Base-by-base conservation (phyloP, 2,888 invertebrate species). In the Mongoloraphidia duomilia region DNA sequence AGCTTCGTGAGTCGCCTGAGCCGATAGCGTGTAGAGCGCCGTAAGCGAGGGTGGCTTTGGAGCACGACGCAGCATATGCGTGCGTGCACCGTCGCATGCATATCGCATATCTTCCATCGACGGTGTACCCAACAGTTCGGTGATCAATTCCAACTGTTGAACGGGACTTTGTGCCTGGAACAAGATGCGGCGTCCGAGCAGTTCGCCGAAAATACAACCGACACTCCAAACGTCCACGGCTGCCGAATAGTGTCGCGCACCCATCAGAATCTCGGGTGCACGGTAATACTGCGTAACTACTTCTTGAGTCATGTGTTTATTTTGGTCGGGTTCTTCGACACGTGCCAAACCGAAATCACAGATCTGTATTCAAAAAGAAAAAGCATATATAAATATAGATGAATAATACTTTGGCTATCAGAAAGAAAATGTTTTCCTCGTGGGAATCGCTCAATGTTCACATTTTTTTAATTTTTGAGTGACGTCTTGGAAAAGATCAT, bases 281-380 rank as follows among this genome's bases (percentile, higher is more conserved):
- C 98, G 82, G 73, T 98, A 98, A 74, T 98, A 98, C 74, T 98
- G 98, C 57, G 98, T 98, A 53, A 98, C 98, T 54, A 98, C 98
- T 72, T 98, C 98, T 71, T 97, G 97, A 36, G 98, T 98, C 97
- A 98, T 97, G 68, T 90, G 86, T 68, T 89, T 87, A 61, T 81
- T 81, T 61, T 85, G 82, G 65, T 94, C 92, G 1, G 91, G 90
- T 65, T 98, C 97, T 72, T 95, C 95, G 53, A 97, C 94, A 57
- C 98, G 78, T 39, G 98, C 98, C 67, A 98, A 74, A 33, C 98
- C 98, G 71, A 98, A 98, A 77, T 98, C 98, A 76, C 98, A 98
- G 72, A 98, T 98, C 85, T 87, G 62, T 17, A 54, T 54, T 42
- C 59, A 53, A 52, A 33, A 49, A 52, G 43, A 33, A 8, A 40